Percentiles rank a stretch among this genome's conserved stretches.
Evolutionary conservation across 2,113 vertebrate species (phyloP).

Genomic region (Urocolius indicus): DNA sequence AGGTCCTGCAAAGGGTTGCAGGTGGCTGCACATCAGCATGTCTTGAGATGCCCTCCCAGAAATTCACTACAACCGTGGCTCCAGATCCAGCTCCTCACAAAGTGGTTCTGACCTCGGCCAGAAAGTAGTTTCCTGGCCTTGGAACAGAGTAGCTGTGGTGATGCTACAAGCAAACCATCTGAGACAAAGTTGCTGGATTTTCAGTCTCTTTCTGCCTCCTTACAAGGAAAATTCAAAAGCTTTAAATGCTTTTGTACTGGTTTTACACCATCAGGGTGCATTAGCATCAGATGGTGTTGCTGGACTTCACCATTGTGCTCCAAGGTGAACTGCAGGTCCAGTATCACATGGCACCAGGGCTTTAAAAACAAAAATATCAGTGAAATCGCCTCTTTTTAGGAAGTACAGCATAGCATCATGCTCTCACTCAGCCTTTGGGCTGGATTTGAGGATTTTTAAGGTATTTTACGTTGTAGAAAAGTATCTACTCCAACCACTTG

Average conservation of each 20-base stretch:
- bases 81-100: neutral
- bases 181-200: neutral
- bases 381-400: neutral
- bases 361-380: neutral
- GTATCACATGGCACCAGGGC: neutral
- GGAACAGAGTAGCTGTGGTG: neutral
- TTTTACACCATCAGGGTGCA: neutral
- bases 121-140: neutral
- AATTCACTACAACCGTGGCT: neutral
- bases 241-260: neutral
- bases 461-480: neutral
- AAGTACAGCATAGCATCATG: neutral
- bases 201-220: neutral
- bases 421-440: neutral
- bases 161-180: neutral
- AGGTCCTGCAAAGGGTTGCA: neutral
- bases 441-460: neutral
- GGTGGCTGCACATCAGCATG: neutral
- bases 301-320: neutral
- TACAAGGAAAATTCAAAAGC: neutral
- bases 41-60: neutral
- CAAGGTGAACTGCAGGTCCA: neutral
- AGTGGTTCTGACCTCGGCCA: neutral
- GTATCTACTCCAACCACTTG: neutral
- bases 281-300: neutral